These are phyloP conservation scores for Saxidomus purpurata DNA, from an alignment of 1,140 invertebrate genomes.

Conservation along the genomic window DNA sequence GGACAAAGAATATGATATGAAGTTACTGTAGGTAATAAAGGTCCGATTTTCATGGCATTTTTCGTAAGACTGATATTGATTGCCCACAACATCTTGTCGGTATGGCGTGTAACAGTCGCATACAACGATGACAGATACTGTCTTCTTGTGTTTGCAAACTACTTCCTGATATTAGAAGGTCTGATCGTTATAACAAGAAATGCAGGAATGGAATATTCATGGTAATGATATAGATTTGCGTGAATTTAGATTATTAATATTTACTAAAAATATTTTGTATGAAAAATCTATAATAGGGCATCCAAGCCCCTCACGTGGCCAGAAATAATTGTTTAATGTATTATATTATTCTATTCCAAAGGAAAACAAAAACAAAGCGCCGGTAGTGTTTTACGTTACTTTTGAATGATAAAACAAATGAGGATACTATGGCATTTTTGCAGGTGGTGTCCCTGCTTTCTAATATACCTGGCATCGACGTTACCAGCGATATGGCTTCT, in stretches of 20 bases:
- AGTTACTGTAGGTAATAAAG: constrained; percentile 8
- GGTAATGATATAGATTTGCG: constrained; percentile 55
- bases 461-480: constrained; percentile 75
- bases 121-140: constrained; percentile 70
- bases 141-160: constrained; percentile 65
- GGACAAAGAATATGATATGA: not conserved
- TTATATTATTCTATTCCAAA: too few relatives aligned
- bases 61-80: constrained; percentile 70
- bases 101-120: constrained; percentile 73
- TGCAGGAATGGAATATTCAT: constrained; percentile 72
- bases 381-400: too few relatives aligned
- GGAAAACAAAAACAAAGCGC: too few relatives aligned
- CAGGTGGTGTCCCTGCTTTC: constrained; percentile 79
- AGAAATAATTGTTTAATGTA: too few relatives aligned
- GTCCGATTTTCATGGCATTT: constrained; percentile 70
- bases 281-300: too few relatives aligned
- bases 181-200: constrained; percentile 67
- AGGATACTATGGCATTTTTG: too few relatives aligned
- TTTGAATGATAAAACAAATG: too few relatives aligned
- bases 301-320: too few relatives aligned
- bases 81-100: constrained; percentile 71
- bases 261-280: too few relatives aligned
- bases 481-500: constrained; percentile 79
- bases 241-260: too few relatives aligned
- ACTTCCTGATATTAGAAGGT: constrained; percentile 74